These are phyloP conservation scores for Brachirus orientalis DNA, from an alignment of 2,113 vertebrate genomes.

Conservation along the genomic window DNA sequence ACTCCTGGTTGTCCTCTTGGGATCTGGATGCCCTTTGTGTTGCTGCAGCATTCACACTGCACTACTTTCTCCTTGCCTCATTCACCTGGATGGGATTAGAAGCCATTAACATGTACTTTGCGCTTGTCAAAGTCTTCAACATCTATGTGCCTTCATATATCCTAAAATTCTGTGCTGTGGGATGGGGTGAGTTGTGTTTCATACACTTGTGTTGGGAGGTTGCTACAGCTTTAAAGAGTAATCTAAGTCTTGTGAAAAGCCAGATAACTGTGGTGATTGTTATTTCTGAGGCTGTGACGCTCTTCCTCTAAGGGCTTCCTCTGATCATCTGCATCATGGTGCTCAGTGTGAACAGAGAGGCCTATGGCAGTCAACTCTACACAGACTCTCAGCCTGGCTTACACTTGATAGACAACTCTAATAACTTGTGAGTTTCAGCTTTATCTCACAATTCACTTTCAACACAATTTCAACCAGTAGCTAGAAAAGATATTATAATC, in stretches of 20 bases:
- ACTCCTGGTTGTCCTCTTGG: conserved; percentile 88
- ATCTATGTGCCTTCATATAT: conserved; percentile 89
- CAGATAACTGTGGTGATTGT: neutral
- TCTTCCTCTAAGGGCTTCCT: conserved; percentile 84
- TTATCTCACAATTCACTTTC: neutral
- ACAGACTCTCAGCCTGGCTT: neutral
- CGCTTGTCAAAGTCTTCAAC: conserved; percentile 92
- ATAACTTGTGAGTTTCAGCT: conserved; percentile 83
- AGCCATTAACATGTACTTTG: conserved; percentile 90
- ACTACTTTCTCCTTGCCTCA: conserved; percentile 90
- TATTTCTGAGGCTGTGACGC: neutral
- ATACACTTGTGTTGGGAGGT: no score
- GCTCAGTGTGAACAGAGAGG: conserved; percentile 82
- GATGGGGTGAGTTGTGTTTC: conserved; percentile 88
- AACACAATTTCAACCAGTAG: no score
- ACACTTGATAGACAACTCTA: conserved; percentile 57
- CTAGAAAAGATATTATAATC: no score
- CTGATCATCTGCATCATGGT: conserved; percentile 81
- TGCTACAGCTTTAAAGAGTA: neutral
- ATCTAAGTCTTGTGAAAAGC: neutral
- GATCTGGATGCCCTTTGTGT: conserved; percentile 80
- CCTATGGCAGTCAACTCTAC: conserved; percentile 77
- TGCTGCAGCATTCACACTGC: conserved; percentile 75
- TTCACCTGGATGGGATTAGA: conserved; percentile 94
- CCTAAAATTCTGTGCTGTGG: conserved; percentile 88